Conservation (phyloP, 1,140 invertebrate genomes). For the Bombus balteatus region DNA sequence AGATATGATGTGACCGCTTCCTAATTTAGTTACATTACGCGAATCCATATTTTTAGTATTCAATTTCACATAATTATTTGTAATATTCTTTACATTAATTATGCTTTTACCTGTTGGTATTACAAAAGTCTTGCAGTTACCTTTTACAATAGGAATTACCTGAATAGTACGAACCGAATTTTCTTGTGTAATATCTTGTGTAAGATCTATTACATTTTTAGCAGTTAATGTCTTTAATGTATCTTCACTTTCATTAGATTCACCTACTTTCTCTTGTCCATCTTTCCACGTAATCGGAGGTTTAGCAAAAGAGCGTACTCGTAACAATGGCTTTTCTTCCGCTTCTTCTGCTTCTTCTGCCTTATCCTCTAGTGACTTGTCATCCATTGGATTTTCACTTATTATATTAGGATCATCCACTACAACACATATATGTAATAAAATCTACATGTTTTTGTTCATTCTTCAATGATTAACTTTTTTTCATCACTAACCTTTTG, state of each 20-base stretch:
- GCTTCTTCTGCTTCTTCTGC: slow-evolving; percentile 11
- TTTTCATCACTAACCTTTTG: slow-evolving; percentile 46
- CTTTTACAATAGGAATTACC: slow-evolving; percentile 22
- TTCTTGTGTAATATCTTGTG: slow-evolving; percentile 29
- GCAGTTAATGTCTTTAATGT: not conserved
- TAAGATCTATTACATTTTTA: slow-evolving; percentile 55
- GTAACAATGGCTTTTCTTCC: slow-evolving; percentile 62
- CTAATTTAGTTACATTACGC: not conserved
- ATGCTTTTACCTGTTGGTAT: slow-evolving; percentile 41
- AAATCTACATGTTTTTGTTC: slow-evolving; percentile 22
- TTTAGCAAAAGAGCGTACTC: slow-evolving; percentile 77
- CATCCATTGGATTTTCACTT: not conserved
- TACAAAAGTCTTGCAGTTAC: slow-evolving; percentile 36
- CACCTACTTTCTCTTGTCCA: slow-evolving; percentile 37
- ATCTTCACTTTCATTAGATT: not conserved
- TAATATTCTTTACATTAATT: slow-evolving; percentile 61
- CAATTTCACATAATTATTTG: slow-evolving; percentile 62
- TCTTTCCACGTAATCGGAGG: slow-evolving; percentile 71
- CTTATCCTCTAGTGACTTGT: not conserved
- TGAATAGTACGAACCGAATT: not conserved
- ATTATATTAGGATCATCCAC: slow-evolving; percentile 33
- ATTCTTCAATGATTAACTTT: slow-evolving; percentile 24
- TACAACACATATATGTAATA: slow-evolving; percentile 54
- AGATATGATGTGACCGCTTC: slow-evolving; percentile 5
- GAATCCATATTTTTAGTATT: not conserved